Conservation (phyloP, 2,888 invertebrate species). For the Didymodactylos carnosus region DNA sequence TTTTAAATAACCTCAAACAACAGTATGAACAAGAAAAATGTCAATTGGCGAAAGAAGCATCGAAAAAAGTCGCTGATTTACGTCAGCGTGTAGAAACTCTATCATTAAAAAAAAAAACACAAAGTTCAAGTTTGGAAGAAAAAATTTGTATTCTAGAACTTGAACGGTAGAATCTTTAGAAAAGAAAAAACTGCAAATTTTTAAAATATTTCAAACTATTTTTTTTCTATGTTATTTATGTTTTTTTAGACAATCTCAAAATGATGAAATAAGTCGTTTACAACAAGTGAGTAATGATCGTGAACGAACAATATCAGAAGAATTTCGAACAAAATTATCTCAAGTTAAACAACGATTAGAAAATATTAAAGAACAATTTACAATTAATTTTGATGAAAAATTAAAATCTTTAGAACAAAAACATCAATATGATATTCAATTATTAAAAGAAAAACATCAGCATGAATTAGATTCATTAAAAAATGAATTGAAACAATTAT, state of each 20-base stretch:
- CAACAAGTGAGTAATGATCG: slow-evolving; percentile 22
- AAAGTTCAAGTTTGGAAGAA: not conserved
- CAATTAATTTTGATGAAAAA: slow-evolving; percentile 27
- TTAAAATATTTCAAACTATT: not conserved
- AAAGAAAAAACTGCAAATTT: too few relatives aligned
- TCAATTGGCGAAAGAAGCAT: slow-evolving; percentile 20
- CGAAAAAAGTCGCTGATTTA: slow-evolving; percentile 12
- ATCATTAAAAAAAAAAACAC: not conserved
- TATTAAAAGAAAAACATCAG: slow-evolving; percentile 22
- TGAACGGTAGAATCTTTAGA: not conserved
- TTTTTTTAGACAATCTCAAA: not conserved
- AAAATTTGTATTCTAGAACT: not conserved
- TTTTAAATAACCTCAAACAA: slow-evolving; percentile 25
- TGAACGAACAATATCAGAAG: slow-evolving; percentile 22
- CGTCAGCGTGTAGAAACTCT: not conserved
- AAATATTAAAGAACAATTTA: slow-evolving; percentile 23
- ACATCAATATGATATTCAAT: slow-evolving; percentile 21
- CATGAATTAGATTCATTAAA: slow-evolving; percentile 23
- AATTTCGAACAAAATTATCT: slow-evolving; percentile 24
- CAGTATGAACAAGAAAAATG: slow-evolving; percentile 31
- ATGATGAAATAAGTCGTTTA: slow-evolving; percentile 21
- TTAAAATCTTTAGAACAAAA: slow-evolving; percentile 21
- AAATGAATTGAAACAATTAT: not conserved
- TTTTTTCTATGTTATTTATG: not conserved
- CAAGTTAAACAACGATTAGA: slow-evolving; percentile 26